Evolutionary conservation across 2,888 invertebrate genomes (phyloP), one percentile per base, ranked within the genome.

Genomic region (Calameuta pallipes): DNA sequence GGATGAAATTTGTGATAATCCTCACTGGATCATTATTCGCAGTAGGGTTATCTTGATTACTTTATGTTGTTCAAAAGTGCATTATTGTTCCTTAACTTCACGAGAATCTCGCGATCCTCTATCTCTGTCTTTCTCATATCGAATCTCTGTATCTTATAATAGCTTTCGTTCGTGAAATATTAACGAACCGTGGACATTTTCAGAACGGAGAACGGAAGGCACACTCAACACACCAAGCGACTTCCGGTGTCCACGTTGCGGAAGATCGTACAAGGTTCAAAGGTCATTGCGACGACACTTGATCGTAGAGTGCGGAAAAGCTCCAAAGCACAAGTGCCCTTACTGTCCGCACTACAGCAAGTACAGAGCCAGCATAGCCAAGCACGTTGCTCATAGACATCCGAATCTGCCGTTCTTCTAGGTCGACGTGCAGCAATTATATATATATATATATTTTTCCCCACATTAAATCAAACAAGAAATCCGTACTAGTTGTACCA

Each of bases 211-310:
- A 73, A 75, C 80, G 75, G 37, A 76, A 73, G 73, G 83, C 73
- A 79, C 82, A 41, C 78, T 80, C 41, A 77, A 79, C 69, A 78
- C 75, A 75, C 78, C 70, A 80, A 82, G 76, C 79, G 80, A 69
- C 81, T 93, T 92, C 85, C 91, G 90, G 75, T 94, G 94, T 86
- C 90, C 90, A 75, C 92, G 92, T 74, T 94, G 94, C 84, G 92
- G 92, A 81, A 93, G 93, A 88, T 92, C 92, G 80, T 94, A 94
- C 88, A 92, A 93, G 84, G 92, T 93, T 73, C 93, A 93, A 85
- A 92, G 94, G 13, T 94, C 94, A 79, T 81, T 91, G 56, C 84
- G 86, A 31, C 89, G 91, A 69, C 92, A 92, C 78, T 80, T 91
- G 36, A 87, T 87, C 78, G 88, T 92, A 56, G 92, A 92, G 77